Percentiles rank a stretch among this genome's conserved stretches.
Evolutionary conservation across 1,140 invertebrate genomes (phyloP).

Genomic region (Procambarus virginalis): DNA sequence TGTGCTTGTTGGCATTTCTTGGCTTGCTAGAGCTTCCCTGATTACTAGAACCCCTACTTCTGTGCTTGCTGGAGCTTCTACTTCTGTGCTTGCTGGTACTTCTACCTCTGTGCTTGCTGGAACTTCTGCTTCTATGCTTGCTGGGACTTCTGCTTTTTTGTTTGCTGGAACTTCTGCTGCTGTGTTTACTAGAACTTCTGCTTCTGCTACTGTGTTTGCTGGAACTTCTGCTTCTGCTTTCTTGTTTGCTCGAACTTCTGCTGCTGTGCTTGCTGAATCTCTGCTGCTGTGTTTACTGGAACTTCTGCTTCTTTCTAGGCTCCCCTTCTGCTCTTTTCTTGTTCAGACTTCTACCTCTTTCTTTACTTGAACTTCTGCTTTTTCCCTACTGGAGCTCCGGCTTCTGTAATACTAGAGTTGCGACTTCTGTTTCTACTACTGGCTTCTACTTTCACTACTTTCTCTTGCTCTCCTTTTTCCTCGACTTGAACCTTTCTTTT

Average conservation of each 20-base stretch:
- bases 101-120: constrained; percentile 1
- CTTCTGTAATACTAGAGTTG: constrained; percentile 14
- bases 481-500: constrained; percentile 70
- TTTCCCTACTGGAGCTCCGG: neutral
- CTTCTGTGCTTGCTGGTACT: constrained; percentile 17
- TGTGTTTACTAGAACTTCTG: constrained; percentile 1
- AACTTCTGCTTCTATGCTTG: neutral
- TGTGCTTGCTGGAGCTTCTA: constrained; percentile 27
- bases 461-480: constrained; percentile 65
- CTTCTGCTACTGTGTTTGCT: constrained; percentile 12
- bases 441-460: constrained; percentile 37
- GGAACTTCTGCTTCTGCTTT: constrained; percentile 1
- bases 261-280: constrained; percentile 60
- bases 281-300: constrained; percentile 8
- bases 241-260: constrained; percentile 46
- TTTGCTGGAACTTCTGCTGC: neutral
- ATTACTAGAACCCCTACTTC: constrained; percentile 29
- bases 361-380: neutral
- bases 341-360: constrained; percentile 2
- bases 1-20: neutral
- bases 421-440: constrained; percentile 70
- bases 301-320: constrained; percentile 20
- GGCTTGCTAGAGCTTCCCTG: neutral
- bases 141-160: neutral
- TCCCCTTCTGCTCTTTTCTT: constrained; percentile 12